These are phyloP conservation scores for Piprites chloris DNA, from an alignment of 2,113 vertebrate species.

Conservation along the genomic window DNA sequence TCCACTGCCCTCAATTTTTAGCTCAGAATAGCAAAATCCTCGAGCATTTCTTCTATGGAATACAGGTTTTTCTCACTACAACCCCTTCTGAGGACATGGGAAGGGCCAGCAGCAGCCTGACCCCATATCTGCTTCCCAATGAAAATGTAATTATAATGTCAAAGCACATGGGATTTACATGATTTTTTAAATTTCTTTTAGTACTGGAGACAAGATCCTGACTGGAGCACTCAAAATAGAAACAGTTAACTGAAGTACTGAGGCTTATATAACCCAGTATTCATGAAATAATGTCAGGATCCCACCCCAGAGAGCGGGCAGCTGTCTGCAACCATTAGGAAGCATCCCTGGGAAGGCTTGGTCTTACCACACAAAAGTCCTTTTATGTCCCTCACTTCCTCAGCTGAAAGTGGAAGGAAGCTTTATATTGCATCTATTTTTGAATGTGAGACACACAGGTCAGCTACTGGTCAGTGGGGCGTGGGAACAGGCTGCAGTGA, in stretches of 20 bases:
- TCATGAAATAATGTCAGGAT: neutral
- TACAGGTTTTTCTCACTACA: neutral
- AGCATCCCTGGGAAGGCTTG: neutral
- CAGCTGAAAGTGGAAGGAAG: neutral
- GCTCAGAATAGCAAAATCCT: neutral
- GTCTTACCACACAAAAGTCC: neutral
- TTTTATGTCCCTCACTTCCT: neutral
- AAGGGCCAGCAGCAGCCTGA: neutral
- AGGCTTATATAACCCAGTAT: neutral
- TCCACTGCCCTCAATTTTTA: neutral
- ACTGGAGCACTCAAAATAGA: neutral
- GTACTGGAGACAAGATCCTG: neutral
- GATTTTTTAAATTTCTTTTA: rapidly evolving
- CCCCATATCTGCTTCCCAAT: neutral
- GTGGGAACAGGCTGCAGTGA: neutral
- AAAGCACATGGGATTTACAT: neutral
- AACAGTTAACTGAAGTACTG: neutral
- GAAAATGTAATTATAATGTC: neutral
- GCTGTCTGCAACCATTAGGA: neutral
- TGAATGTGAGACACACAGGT: neutral
- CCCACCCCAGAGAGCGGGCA: neutral
- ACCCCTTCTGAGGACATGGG: neutral
- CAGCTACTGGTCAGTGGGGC: neutral
- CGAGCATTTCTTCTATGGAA: neutral
- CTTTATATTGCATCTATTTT: neutral